Conservation (phyloP, 2,888 invertebrate species). For the Ommatoiulus sabulosus region DNA sequence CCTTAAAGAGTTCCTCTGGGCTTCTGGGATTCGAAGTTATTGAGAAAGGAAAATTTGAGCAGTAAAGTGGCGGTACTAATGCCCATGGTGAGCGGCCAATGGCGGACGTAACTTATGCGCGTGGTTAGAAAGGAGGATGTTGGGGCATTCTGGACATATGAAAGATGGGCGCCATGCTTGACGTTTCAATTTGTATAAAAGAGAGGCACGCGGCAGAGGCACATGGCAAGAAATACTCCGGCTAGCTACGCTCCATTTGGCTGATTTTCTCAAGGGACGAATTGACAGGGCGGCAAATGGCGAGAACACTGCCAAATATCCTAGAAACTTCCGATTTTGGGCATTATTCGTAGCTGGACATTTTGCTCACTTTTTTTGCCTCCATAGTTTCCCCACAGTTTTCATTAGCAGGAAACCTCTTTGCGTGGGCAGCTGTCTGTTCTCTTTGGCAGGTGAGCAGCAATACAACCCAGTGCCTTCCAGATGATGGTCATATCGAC, state of each 20-base stretch:
- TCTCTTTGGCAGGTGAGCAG: not conserved
- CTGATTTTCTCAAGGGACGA: not conserved
- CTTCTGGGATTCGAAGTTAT: slow-evolving; percentile 24
- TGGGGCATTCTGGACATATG: slow-evolving; percentile 15
- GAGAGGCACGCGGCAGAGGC: not conserved
- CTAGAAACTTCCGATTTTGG: not conserved
- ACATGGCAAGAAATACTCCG: not conserved
- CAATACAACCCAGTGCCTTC: not conserved
- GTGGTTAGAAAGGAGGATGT: not conserved
- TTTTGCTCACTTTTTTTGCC: not conserved
- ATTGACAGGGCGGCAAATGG: slow-evolving; percentile 3
- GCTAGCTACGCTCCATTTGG: not conserved
- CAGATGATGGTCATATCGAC: slow-evolving; percentile 16
- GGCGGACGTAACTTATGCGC: not conserved
- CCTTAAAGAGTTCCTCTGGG: slow-evolving; percentile 40
- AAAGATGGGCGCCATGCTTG: slow-evolving; percentile 8
- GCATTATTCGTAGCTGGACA: not conserved
- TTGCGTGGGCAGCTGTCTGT: not conserved
- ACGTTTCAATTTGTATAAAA: slow-evolving; percentile 29
- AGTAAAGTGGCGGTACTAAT: slow-evolving; percentile 7
- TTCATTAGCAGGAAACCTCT: not conserved
- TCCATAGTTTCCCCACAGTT: not conserved
- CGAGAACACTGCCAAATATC: not conserved
- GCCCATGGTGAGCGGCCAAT: slow-evolving; percentile 20
- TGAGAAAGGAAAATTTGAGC: not conserved